These are phyloP conservation scores for Callimorpha dominula DNA, from an alignment of 2,888 invertebrate genomes.

Conservation along the genomic window DNA sequence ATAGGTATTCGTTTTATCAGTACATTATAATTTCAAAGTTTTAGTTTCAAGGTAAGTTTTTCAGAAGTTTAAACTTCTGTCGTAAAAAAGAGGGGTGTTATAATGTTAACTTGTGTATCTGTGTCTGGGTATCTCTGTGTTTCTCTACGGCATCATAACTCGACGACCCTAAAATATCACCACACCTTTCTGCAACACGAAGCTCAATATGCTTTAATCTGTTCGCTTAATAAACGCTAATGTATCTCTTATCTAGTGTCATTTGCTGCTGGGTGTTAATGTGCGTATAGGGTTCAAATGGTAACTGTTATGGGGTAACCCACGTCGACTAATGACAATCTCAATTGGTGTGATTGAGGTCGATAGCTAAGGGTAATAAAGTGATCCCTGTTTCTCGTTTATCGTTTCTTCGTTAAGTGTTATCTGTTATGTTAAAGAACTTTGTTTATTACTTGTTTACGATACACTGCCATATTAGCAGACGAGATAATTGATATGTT, in stretches of 20 bases:
- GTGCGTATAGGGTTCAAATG: not conserved
- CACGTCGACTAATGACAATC: slow-evolving; percentile 16
- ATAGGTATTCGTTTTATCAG: not conserved
- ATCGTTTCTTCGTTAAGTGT: not conserved
- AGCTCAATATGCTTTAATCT: not conserved
- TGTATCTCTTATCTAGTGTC: not conserved
- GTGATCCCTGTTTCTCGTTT: not conserved
- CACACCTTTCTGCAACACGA: not conserved
- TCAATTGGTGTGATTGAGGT: slow-evolving; percentile 10
- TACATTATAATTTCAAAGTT: too few species aligned
- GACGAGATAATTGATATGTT: not conserved
- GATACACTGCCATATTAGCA: not conserved
- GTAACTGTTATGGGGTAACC: not conserved
- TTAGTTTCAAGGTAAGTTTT: too few species aligned
- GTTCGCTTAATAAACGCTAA: slow-evolving; percentile 2
- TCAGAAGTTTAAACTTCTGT: too few species aligned
- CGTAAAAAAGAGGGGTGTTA: too few species aligned
- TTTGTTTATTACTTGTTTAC: not conserved
- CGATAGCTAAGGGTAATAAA: not conserved
- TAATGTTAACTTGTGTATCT: too few species aligned
- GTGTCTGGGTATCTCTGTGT: too few species aligned
- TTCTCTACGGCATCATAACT: too few species aligned
- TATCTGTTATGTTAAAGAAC: not conserved
- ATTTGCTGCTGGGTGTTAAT: not conserved
- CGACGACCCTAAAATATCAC: too few species aligned